A percentile compares a stretch with the other conserved stretches of the same genome.
Evolutionary conservation across 2,888 invertebrate genomes (phyloP).

Genomic region (Pristionchus fissidentatus): DNA sequence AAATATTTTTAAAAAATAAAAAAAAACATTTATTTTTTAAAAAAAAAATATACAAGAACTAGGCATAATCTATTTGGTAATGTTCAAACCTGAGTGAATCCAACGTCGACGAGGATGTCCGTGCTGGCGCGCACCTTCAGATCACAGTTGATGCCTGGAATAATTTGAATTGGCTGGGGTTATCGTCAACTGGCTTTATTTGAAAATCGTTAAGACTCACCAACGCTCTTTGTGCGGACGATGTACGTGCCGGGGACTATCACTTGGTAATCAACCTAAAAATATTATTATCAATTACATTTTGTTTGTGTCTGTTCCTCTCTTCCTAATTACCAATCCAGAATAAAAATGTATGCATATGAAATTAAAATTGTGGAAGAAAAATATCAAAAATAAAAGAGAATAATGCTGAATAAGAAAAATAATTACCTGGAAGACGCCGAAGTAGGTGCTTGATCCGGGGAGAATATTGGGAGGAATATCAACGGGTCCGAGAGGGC

Average conservation of each 20-base stretch:
- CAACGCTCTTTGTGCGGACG: slow-evolving; percentile 4
- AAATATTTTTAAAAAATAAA: background rate
- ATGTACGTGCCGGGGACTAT: slow-evolving; percentile 44
- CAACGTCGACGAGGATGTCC: slow-evolving; percentile 55
- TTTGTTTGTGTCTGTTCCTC: too few species aligned
- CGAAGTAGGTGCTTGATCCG: slow-evolving; percentile 61
- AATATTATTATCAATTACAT: background rate
- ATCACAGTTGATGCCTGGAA: slow-evolving; percentile 58
- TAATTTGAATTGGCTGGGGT: background rate
- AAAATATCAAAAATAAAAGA: too few species aligned
- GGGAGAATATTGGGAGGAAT: slow-evolving; percentile 59
- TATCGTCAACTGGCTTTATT: background rate
- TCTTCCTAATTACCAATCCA: too few species aligned
- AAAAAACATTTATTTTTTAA: background rate
- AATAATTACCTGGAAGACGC: slow-evolving; percentile 51
- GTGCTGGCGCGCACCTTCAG: slow-evolving; percentile 62
- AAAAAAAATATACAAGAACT: background rate
- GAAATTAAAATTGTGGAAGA: too few species aligned
- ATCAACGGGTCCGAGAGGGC: slow-evolving; percentile 42
- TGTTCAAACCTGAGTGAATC: slow-evolving; percentile 49
- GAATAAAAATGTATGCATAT: too few species aligned
- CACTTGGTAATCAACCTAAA: slow-evolving; percentile 16
- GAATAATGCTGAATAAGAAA: too few species aligned
- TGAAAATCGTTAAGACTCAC: background rate
- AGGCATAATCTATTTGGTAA: background rate